These are phyloP conservation scores for Naja naja DNA, from an alignment of 2,113 vertebrate genomes.

Conservation along the genomic window DNA sequence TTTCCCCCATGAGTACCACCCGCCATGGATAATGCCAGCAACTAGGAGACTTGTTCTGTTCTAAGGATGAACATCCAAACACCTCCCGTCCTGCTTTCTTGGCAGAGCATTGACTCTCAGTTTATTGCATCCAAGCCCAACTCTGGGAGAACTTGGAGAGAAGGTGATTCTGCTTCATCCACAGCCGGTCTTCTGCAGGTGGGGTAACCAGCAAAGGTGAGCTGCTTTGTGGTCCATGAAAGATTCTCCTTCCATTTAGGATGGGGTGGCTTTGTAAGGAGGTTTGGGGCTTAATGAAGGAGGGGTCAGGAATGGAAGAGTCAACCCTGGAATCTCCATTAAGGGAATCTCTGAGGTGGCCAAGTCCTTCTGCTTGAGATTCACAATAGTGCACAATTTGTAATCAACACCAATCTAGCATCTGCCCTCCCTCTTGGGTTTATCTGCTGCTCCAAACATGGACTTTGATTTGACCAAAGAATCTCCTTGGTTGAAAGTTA, in stretches of 20 bases:
- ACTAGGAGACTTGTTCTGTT: rapidly evolving
- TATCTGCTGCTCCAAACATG: no score
- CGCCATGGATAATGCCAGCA: not conserved
- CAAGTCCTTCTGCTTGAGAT: not conserved
- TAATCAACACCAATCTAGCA: not conserved
- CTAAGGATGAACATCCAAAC: not conserved
- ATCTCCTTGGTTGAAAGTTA: no score
- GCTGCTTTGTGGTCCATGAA: not conserved
- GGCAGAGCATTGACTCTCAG: not conserved
- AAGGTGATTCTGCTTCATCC: not conserved
- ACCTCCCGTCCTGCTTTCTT: not conserved
- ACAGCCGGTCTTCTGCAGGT: not conserved
- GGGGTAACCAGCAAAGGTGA: not conserved
- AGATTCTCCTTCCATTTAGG: not conserved
- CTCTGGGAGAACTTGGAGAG: not conserved
- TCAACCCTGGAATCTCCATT: no score
- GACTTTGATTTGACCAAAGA: no score
- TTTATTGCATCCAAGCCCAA: not conserved
- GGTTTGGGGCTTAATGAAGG: not conserved
- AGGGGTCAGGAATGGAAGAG: no score
- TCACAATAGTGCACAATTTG: not conserved
- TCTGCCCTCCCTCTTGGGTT: no score
- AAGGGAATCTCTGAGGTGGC: no score
- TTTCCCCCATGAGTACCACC: not conserved
- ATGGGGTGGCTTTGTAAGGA: not conserved